A percentile compares a stretch with the other conserved stretches of the same genome.
Conservation (phyloP, 2,888 invertebrate species). For the Candidula unifasciata region DNA sequence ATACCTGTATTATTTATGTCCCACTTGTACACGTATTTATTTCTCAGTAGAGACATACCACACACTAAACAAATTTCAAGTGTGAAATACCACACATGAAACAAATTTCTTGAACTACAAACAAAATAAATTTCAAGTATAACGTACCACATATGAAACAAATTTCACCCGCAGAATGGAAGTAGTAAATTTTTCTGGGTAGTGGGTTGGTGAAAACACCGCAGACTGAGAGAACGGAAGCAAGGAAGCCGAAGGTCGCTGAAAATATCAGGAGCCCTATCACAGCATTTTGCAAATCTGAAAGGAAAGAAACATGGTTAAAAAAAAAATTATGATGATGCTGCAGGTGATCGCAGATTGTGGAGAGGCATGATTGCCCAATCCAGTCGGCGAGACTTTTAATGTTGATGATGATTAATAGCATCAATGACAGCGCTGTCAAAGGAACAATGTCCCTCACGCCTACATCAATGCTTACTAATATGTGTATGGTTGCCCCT, state of each 20-base stretch:
- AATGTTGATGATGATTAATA: too few species aligned
- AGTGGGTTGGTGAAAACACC: conserved; percentile 75
- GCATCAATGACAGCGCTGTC: too few species aligned
- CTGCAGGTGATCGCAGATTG: neutral
- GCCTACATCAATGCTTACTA: too few species aligned
- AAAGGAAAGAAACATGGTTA: conserved; percentile 48
- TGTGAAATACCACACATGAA: neutral
- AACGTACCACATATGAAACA: conserved; percentile 77
- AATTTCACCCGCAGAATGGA: conserved; percentile 78
- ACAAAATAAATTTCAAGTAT: too few species aligned
- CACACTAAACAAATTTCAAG: neutral
- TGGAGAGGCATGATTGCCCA: too few species aligned
- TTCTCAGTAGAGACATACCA: too few species aligned
- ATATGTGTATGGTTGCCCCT: too few species aligned
- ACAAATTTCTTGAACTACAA: conserved; percentile 64
- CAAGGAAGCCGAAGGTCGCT: conserved; percentile 74
- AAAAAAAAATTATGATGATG: neutral
- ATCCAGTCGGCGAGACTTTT: neutral
- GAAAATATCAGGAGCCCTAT: conserved; percentile 76
- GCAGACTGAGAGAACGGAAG: conserved; percentile 73
- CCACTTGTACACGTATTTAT: too few species aligned
- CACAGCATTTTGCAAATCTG: conserved; percentile 77
- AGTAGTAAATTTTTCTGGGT: conserved; percentile 77
- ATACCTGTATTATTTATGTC: too few species aligned
- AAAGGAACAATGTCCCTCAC: too few species aligned